Conservation (phyloP, 1,140 invertebrate genomes). For the Lycorma delicatula region DNA sequence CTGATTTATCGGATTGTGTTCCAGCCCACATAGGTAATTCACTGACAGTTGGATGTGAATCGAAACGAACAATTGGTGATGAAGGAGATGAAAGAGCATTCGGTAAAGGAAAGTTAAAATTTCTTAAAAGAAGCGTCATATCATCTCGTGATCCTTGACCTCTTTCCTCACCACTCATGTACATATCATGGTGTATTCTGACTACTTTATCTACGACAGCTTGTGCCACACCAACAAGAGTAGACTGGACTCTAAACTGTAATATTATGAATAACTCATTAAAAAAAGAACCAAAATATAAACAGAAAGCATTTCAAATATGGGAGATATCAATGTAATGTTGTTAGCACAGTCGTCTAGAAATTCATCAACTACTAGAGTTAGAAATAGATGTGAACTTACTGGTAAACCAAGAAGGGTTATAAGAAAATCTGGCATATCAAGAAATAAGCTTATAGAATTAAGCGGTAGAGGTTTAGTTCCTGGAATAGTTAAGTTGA, state of each 20-base stretch:
- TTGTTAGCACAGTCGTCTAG: no score
- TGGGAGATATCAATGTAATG: no score
- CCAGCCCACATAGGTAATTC: neutral
- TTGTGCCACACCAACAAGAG: slow-evolving; percentile 74
- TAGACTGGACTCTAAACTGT: slow-evolving; percentile 69
- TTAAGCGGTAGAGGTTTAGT: no score
- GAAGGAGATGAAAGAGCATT: slow-evolving; percentile 49
- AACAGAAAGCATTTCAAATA: no score
- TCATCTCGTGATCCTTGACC: slow-evolving; percentile 52
- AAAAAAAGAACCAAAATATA: no score
- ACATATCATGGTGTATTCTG: slow-evolving; percentile 72
- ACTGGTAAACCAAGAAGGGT: no score
- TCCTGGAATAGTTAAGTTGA: no score
- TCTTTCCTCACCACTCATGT: slow-evolving; percentile 43
- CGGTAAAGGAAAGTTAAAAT: slow-evolving; percentile 73
- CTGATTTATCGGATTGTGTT: neutral
- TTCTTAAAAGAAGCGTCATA: slow-evolving; percentile 76
- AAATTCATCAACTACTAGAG: no score
- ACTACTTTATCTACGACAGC: slow-evolving; percentile 80
- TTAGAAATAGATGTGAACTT: no score
- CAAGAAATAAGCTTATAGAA: no score
- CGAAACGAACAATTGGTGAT: slow-evolving; percentile 42
- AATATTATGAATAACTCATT: slow-evolving; percentile 28
- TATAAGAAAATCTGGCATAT: no score
- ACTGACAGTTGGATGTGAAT: slow-evolving; percentile 5